Base-by-base conservation (phyloP, 1,140 invertebrate genomes). In the Sitophilus oryzae region DNA sequence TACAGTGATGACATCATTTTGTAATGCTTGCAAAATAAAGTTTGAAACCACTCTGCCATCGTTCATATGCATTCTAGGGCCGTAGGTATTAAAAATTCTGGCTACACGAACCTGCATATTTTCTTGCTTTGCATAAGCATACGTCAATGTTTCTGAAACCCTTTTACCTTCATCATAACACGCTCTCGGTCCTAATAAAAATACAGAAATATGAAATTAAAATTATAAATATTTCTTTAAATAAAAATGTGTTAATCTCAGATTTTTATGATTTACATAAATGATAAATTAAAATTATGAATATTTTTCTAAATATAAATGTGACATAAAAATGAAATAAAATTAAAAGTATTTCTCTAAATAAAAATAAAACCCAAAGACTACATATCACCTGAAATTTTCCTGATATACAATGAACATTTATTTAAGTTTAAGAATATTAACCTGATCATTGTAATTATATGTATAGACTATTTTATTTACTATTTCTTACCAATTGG, bases 101-200 rank as follows among this genome's bases (percentile, higher is more conserved):
- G 96, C 96, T 19, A 99, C 94, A 56, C 96, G 77, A 3, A 99
- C 93, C 48, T 90, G 80, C 6, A 99, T 88, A 38, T 91, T 89
- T 71, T 98, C 95, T 73, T 98, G 94, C 68, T 96, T 96, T 20
- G 89, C 86, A 73, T 99, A 99, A 0, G 96, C 94, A 72, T 98
- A 97, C 59, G 91, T 93, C 22, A 99, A 77, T 0, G 96, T 92
- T 74, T 99, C 96, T 0, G 96, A 91, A 3, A 98, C 93, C 48
- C 96, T 78, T 75, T 99, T 99, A 1, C 94, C 96, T 76, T 99
- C 97, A 72, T 99, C 97, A 70, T 99, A 99, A 76, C 97, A 99
- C 1, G 96, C 92, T 59, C 97, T 76, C 0, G 88, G 88, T n/a
- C 87, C 86, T 86, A 60, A 45, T n/a, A 72, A 74, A 14, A 6